phyloP scores from a whole-genome alignment of 2,888 invertebrate species.

The Tanytarsus gracilentus region DNA sequence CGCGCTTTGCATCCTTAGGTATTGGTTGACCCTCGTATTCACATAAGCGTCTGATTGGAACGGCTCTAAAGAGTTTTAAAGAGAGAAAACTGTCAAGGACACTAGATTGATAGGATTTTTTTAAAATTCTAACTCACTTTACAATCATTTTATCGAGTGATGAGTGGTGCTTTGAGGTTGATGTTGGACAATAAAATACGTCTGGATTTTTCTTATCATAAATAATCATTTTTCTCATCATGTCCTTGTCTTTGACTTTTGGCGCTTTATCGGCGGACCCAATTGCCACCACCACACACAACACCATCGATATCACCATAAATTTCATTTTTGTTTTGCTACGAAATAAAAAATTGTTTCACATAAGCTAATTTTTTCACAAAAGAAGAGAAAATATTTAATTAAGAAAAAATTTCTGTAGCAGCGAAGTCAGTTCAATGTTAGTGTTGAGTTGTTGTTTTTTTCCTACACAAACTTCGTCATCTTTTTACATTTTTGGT shows the following conservation, averaged over 20 bases:
- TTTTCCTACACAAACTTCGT: too few species aligned
- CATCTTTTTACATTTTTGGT: neutral
- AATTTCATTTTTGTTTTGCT: neutral
- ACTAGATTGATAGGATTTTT: neutral
- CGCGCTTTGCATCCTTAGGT: slow-evolving; percentile 65
- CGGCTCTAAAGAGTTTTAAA: slow-evolving; percentile 43
- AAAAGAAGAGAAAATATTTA: too few species aligned
- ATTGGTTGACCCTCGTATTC: slow-evolving; percentile 61
- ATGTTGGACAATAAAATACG: slow-evolving; percentile 69
- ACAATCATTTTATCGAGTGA: slow-evolving; percentile 65
- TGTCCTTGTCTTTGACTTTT: slow-evolving; percentile 50
- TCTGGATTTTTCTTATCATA: slow-evolving; percentile 71
- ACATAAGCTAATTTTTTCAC: too few species aligned
- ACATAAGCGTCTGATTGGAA: slow-evolving; percentile 61
- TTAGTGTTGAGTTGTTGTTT: too few species aligned
- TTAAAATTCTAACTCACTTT: slow-evolving; percentile 41
- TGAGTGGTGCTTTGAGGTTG: slow-evolving; percentile 48
- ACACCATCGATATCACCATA: neutral
- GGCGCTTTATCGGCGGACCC: slow-evolving; percentile 33
- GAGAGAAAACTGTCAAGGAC: neutral
- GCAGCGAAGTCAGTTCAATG: too few species aligned
- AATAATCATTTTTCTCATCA: slow-evolving; percentile 68
- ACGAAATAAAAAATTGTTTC: neutral
- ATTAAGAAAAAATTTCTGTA: too few species aligned
- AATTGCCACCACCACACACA: neutral